Base-by-base conservation (phyloP, 2,113 vertebrate genomes). In the Willisornis vidua region DNA sequence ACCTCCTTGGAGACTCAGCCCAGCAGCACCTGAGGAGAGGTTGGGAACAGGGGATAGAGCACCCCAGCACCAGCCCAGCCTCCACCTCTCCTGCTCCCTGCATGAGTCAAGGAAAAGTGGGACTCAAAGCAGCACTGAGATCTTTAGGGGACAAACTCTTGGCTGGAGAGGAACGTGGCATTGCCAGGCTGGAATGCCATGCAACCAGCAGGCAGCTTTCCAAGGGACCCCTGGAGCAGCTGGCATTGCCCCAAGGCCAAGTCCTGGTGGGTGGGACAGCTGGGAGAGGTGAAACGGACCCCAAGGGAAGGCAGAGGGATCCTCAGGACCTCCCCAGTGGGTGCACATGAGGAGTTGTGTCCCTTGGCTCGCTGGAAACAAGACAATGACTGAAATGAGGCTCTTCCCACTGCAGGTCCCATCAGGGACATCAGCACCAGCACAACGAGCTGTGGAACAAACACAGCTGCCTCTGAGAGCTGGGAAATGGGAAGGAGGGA, bases 221-320 rank as follows among this genome's bases (percentile, higher is more conserved):
- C 26, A 46, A 85, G 31, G 15, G 45, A 39, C 7, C 17, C 23
- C 66, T 65, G 1, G 1, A 58, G 26, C 43, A 87, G 26, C 58
- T 2, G 1, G 18, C 41, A 23, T 39, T 52, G 31, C n/a, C 13
- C n/a, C 0, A 0, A 23, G 10, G 24, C 24, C 23, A 10, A 25
- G 9, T 12, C 7, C 9, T n/a, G 22, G 11, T 46, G 67, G 33
- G 7, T 58, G 16, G 24, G 43, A 85, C 51, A 85, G 48, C 13
- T 5, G 3, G 3, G 35, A 71, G n/a, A 49, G 35, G 67, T 67
- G 63, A 61, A 65, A 62, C 62, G 29, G 43, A 68, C 12, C 12
- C 14, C 45, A 76, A 23, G 80, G 23, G 8, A 75, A 72, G 23
- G 29, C 48, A 68, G 76, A 67, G 35, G 16, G 43, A 83, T 10